Percentiles rank a stretch among this genome's conserved stretches.
These are phyloP conservation scores for Noctua pronuba DNA, from an alignment of 2,888 invertebrate species.

Conservation along the genomic window DNA sequence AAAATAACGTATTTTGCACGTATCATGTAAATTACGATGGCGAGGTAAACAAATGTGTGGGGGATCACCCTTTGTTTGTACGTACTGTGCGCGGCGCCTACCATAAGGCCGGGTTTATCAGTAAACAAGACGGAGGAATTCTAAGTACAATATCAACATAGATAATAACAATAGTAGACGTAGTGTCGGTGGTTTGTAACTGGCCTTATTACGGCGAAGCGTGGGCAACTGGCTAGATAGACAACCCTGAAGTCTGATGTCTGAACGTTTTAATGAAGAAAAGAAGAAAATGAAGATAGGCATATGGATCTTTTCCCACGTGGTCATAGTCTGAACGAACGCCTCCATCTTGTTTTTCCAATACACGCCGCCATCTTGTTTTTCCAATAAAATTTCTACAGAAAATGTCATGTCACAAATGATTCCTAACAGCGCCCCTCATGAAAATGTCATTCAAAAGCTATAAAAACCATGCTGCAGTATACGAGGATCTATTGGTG, in stretches of 20 bases:
- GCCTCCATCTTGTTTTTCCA: background rate
- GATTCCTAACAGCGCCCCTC: background rate
- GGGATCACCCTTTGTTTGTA: conserved; percentile 55
- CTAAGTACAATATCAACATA: conserved; percentile 43
- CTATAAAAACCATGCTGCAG: background rate
- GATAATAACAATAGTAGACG: conserved; percentile 24
- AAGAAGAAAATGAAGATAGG: background rate
- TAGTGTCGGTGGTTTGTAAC: conserved; percentile 14
- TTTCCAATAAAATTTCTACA: background rate
- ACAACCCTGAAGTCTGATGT: background rate
- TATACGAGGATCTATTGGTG: background rate
- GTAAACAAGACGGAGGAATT: conserved; percentile 47
- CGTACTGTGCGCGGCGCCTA: conserved; percentile 35
- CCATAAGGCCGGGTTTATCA: conserved; percentile 29
- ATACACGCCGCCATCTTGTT: background rate
- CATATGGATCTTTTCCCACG: background rate
- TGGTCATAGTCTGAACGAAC: background rate
- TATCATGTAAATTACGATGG: conserved; percentile 45
- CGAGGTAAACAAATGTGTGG: conserved; percentile 37
- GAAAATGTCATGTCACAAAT: background rate
- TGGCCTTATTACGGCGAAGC: conserved; percentile 14
- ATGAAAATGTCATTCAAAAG: background rate
- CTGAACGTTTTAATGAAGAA: background rate
- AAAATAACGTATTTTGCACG: conserved; percentile 48
- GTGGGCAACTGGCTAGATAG: background rate